Conservation (phyloP, 2,797 vertebrate species). For the Enteromius afrohamiltoni region DNA sequence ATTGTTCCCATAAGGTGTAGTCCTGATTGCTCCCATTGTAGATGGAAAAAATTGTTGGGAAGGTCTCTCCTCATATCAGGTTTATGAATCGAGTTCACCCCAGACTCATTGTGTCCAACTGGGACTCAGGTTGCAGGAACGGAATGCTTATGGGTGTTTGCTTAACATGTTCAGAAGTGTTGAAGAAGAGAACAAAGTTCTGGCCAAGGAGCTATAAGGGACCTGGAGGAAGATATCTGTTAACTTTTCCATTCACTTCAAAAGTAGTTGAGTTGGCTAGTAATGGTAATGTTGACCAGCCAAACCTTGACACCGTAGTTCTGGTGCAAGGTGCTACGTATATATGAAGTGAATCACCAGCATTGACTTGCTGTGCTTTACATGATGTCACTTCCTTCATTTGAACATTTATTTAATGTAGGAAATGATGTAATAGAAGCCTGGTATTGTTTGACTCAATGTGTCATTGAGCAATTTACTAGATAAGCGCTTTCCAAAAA, state of each 20-base stretch:
- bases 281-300: not conserved
- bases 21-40: slow-evolving; percentile 3
- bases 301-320: not conserved
- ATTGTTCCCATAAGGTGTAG: slow-evolving; percentile 8
- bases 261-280: not conserved
- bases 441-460: not conserved
- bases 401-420: not conserved
- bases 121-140: slow-evolving; percentile 7
- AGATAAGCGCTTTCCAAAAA: not conserved
- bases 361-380: not conserved
- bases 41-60: slow-evolving; percentile 5
- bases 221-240: not conserved
- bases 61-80: slow-evolving; percentile 36
- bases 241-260: not conserved
- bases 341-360: not conserved
- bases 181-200: slow-evolving; percentile 14
- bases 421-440: not conserved
- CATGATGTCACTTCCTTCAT: slow-evolving; percentile 3
- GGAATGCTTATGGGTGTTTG: not conserved
- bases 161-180: slow-evolving; percentile 10
- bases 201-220: not conserved
- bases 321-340: not conserved
- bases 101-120: slow-evolving; percentile 21
- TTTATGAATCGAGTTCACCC: not conserved
- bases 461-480: not conserved